Base-by-base conservation (phyloP, 2,113 vertebrate species). In the Anolis sagrei region DNA sequence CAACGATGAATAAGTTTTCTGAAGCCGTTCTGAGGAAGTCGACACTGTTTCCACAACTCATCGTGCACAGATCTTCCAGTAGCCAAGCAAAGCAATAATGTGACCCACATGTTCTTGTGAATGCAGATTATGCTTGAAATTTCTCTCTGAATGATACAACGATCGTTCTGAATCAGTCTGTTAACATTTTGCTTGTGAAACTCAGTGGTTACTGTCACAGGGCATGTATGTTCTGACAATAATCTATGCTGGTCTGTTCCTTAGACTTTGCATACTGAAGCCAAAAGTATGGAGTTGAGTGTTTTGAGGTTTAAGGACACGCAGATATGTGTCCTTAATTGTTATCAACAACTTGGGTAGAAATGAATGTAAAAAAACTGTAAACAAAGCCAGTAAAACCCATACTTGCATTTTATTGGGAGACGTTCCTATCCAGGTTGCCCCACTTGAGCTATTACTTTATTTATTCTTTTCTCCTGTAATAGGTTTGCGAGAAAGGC, bases 401-500 rank as follows among this genome's bases (percentile, higher is more conserved):
- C 39, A 44, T 44, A 44, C 39, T 44, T 36, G 34, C 32, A 68
- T 66, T 19, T 66, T 10, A n/a, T 29, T 39, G 27, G 29, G 29
- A 51, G 80, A 16, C 9, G 7, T 36, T 36, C 21, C 21, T 48
- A 72, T 5, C 21, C 70, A 58, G 9, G 9, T 82, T 87, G 62
- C 25, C 73, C 36, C n/a, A 83, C 1, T 34, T 64, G 14, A 25
- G 8, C 70, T 25, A 58, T 9, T 82, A 10, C 25, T 36, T 39
- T 4, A 27, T 44, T 69, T 88, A 49, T 72, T 44, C 27, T 81
- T 80, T 89, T 93, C 81, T 89, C 89, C 10, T 88, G 44, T 80
- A 0, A 78, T 88, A 97, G 97, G 96, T 96, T 49, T 99, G 99
- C 94, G 97, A 98, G 89, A 95, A 94, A 86, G 98, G 97, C 5